Conservation (phyloP, 1,140 invertebrate species). For the Brachionus angularis region DNA sequence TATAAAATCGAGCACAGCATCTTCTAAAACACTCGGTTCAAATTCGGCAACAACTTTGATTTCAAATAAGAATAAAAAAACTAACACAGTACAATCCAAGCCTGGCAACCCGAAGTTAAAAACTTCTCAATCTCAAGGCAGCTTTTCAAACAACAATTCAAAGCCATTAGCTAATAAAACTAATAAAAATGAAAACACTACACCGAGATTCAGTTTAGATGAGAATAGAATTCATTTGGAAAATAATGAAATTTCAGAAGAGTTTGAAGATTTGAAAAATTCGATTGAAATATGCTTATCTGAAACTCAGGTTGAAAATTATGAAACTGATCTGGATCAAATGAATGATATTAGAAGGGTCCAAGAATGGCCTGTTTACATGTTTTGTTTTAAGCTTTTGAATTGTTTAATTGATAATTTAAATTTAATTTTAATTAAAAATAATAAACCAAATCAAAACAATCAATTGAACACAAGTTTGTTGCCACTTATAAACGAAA, state of each 20-base stretch:
- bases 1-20: no score
- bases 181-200: no score
- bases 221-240: neutral
- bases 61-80: no score
- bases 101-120: no score
- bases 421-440: conserved; percentile 1
- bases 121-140: no score
- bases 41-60: no score
- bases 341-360: neutral
- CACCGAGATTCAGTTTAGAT: neutral
- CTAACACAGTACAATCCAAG: no score
- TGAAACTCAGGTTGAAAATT: conserved; percentile 13
- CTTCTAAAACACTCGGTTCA: no score
- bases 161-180: no score
- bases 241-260: conserved; percentile 14
- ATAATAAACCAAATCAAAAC: conserved; percentile 19
- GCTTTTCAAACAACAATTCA: no score
- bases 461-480: neutral
- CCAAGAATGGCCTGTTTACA: conserved; percentile 31
- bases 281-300: conserved; percentile 9
- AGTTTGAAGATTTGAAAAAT: conserved; percentile 2
- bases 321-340: conserved; percentile 9
- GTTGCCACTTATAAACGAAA: conserved; percentile 7
- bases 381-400: conserved; percentile 3
- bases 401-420: conserved; percentile 10